These are phyloP conservation scores for Procapra przewalskii DNA, from an alignment of 2,113 vertebrate genomes.

Conservation along the genomic window DNA sequence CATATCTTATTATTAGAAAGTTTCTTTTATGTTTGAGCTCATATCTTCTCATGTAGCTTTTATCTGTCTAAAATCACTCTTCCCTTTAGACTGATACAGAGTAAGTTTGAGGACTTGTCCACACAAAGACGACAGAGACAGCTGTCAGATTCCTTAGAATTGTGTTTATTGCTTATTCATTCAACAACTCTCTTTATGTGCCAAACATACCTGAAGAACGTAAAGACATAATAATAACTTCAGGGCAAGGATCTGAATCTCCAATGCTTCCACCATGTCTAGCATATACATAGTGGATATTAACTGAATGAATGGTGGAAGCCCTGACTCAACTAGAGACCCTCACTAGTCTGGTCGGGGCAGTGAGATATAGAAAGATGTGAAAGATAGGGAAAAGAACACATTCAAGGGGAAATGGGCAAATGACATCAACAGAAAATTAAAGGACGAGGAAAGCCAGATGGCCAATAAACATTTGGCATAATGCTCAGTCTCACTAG, in stretches of 20 bases:
- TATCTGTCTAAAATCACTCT: neutral
- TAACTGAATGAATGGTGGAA: neutral
- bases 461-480: neutral
- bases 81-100: neutral
- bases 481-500: neutral
- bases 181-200: neutral
- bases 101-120: neutral
- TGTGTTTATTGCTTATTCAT: neutral
- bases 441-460: neutral
- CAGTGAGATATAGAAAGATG: neutral
- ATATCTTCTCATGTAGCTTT: neutral
- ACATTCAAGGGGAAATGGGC: neutral
- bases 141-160: neutral
- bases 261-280: neutral
- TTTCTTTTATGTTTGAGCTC: neutral
- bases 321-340: neutral
- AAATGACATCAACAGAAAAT: neutral
- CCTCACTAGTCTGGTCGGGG: neutral
- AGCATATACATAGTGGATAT: neutral
- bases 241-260: neutral
- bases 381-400: neutral
- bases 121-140: neutral
- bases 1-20: neutral
- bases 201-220: neutral
- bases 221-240: neutral